Percentiles rank a stretch among this genome's conserved stretches.
phyloP scores from a whole-genome alignment of 2,113 vertebrate genomes.

The Phylloscopus trochilus region DNA sequence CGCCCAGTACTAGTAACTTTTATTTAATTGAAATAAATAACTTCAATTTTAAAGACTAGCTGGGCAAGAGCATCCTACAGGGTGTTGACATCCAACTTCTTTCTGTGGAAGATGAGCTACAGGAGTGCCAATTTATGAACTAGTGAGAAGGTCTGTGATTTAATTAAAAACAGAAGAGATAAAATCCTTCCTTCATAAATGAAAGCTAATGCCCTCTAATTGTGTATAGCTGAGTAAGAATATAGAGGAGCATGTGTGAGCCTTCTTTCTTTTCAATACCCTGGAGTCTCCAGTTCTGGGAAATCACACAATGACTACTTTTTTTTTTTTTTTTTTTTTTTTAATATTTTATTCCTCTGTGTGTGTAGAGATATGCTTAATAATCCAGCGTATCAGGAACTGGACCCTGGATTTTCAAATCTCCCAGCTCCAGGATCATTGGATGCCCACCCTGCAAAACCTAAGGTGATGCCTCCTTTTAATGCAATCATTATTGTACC shows the following conservation, averaged over 20 bases:
- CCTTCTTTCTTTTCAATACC: slow-evolving; percentile 2
- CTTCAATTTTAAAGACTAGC: background rate
- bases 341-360: background rate
- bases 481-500: background rate
- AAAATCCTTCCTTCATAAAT: slow-evolving; percentile 26
- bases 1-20: background rate
- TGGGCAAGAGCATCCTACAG: background rate
- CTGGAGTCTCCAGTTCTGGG: background rate
- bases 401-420: background rate
- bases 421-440: background rate
- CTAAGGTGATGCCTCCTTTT: background rate
- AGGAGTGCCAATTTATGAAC: background rate
- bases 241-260: background rate
- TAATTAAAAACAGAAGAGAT: slow-evolving; percentile 46
- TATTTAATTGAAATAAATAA: slow-evolving; percentile 23
- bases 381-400: background rate
- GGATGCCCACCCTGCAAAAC: background rate
- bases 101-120: background rate
- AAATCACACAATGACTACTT: background rate
- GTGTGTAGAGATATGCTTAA: background rate
- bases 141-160: slow-evolving; percentile 2
- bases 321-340: background rate
- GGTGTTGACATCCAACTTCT: background rate
- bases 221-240: background rate
- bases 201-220: slow-evolving; percentile 21